These are phyloP conservation scores for Chrysolina oricalcia DNA, from an alignment of 2,888 invertebrate genomes.

Conservation along the genomic window DNA sequence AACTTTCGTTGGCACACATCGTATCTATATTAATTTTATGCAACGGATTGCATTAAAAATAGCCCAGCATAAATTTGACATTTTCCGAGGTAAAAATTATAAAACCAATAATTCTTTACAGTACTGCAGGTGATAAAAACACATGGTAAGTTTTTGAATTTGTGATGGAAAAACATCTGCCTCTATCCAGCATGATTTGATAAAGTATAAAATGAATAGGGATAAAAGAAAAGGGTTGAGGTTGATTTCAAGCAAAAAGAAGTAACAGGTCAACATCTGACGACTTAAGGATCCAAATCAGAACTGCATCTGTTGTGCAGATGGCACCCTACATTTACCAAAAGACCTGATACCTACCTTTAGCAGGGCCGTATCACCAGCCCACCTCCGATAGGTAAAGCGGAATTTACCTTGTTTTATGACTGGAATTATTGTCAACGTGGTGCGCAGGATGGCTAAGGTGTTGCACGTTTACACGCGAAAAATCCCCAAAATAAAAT, in stretches of 20 bases:
- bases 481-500: conserved; percentile 34
- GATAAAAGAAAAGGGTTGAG: conserved; percentile 67
- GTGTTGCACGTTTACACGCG: conserved; percentile 36
- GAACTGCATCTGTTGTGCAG: conserved; percentile 71
- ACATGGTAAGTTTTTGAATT: conserved; percentile 68
- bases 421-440: conserved; percentile 42
- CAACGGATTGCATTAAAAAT: too few species aligned
- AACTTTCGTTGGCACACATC: too few species aligned
- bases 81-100: conserved; percentile 51
- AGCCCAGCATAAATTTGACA: background rate
- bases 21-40: too few species aligned
- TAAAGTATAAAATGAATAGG: conserved; percentile 67
- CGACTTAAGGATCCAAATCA: conserved; percentile 68
- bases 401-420: conserved; percentile 57
- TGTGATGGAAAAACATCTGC: conserved; percentile 67
- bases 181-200: conserved; percentile 68
- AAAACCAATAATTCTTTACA: conserved; percentile 59
- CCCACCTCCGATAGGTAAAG: conserved; percentile 53
- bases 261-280: conserved; percentile 69
- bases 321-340: conserved; percentile 61
- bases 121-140: conserved; percentile 68
- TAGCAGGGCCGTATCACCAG: conserved; percentile 31
- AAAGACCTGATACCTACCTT: conserved; percentile 57
- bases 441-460: conserved; percentile 38
- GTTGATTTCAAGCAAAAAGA: conserved; percentile 64